Evolutionary conservation across 1,140 invertebrate genomes (phyloP).

Genomic region (Andrena cerasifolii): DNA sequence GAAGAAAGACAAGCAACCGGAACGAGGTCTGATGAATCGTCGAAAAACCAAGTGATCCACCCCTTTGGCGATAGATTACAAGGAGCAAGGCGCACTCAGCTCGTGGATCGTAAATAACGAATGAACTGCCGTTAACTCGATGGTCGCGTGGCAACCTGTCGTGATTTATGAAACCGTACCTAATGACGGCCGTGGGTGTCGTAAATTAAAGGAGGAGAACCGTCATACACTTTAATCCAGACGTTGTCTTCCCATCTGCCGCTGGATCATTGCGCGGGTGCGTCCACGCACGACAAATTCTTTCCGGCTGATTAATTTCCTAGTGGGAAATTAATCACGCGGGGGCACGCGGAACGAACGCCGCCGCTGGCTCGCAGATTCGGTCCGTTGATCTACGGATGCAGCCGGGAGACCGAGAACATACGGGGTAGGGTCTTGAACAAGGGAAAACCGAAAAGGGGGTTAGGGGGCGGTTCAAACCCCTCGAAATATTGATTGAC

Average conservation of each 20-base stretch:
- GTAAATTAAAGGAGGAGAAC: constrained; percentile 32
- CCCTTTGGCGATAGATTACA: neutral
- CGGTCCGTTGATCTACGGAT: constrained; percentile 29
- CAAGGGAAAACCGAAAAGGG: constrained; percentile 43
- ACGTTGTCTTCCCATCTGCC: constrained; percentile 63
- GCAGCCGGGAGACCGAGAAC: too few species aligned
- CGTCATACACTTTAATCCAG: constrained; percentile 45
- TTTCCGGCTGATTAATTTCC: constrained; percentile 68
- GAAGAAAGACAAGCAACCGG: neutral
- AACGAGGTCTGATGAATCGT: neutral
- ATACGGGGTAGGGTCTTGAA: constrained; percentile 5
- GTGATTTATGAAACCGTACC: constrained; percentile 49
- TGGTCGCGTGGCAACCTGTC: constrained; percentile 8
- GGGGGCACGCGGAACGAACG: constrained; percentile 9
- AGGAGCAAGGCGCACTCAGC: neutral
- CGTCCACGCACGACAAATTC: constrained; percentile 48
- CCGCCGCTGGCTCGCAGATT: neutral
- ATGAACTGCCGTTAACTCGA: constrained; percentile 32
- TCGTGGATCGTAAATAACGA: constrained; percentile 26
- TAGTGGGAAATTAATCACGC: constrained; percentile 65
- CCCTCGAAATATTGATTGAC: constrained; percentile 81
- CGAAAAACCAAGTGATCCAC: neutral
- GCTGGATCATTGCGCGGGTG: constrained; percentile 50
- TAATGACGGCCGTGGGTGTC: constrained; percentile 21
- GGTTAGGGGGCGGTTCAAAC: constrained; percentile 61